A percentile compares a stretch with the other conserved stretches of the same genome.
These are phyloP conservation scores for Parnassius orleans DNA, from an alignment of 2,888 invertebrate species.

Conservation along the genomic window DNA sequence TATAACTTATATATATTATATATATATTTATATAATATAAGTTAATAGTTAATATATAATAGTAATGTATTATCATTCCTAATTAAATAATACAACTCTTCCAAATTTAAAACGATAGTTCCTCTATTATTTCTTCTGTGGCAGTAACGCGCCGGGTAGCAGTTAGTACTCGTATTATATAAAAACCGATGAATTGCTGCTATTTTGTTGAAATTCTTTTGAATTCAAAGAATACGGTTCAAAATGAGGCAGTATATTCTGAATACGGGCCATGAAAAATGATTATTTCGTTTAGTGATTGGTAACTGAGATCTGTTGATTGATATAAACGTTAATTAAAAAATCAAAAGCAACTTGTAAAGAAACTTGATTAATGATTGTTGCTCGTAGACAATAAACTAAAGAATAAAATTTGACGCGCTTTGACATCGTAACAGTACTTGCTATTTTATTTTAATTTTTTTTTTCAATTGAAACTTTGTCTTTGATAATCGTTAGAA, in stretches of 20 bases:
- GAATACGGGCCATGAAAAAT: slow-evolving; percentile 1
- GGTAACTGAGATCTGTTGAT: slow-evolving; percentile 4
- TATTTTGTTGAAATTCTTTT: too few relatives aligned
- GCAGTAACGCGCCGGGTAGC: too few relatives aligned
- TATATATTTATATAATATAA: too few relatives aligned
- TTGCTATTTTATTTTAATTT: slow-evolving; percentile 23
- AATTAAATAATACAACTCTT: too few relatives aligned
- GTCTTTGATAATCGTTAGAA: slow-evolving; percentile 20
- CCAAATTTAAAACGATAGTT: too few relatives aligned
- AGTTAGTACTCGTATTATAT: too few relatives aligned
- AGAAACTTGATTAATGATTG: slow-evolving; percentile 22
- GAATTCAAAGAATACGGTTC: too few relatives aligned
- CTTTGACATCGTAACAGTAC: slow-evolving; percentile 20
- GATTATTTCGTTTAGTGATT: not conserved
- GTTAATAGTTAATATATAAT: too few relatives aligned
- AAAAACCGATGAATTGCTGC: too few relatives aligned
- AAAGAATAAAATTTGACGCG: slow-evolving; percentile 10
- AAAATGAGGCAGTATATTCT: not conserved
- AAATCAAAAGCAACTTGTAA: slow-evolving; percentile 24
- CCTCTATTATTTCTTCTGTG: too few relatives aligned
- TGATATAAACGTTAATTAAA: slow-evolving; percentile 23
- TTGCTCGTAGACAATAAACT: slow-evolving; percentile 11
- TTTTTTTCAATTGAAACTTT: slow-evolving; percentile 29
- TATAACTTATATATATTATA: too few relatives aligned
- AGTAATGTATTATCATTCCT: too few relatives aligned